Evolutionary conservation across 2,888 invertebrate species (phyloP).

Genomic region (Tanytarsus gracilentus): DNA sequence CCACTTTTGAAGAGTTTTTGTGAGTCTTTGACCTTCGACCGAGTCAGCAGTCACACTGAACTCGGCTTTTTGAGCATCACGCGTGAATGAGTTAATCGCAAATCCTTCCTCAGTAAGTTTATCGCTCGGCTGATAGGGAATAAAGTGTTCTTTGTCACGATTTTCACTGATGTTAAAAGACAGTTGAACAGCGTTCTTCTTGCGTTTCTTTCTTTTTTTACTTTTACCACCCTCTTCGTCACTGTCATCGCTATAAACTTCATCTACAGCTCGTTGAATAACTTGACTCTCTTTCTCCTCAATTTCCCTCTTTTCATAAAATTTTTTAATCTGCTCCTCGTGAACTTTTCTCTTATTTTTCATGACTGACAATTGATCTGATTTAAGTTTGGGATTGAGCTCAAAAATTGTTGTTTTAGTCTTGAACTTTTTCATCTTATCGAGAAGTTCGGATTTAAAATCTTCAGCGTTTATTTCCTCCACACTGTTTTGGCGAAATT

Average conservation of each 20-base stretch:
- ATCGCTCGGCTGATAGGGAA: conserved; percentile 77
- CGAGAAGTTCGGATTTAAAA: conserved; percentile 39
- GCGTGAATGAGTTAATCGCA: conserved; percentile 69
- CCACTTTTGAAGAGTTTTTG: conserved; percentile 67
- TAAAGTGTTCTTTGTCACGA: conserved; percentile 69
- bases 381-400: conserved; percentile 70
- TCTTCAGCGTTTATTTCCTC: conserved; percentile 32
- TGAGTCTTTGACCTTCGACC: conserved; percentile 52
- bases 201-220: conserved; percentile 39
- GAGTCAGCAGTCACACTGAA: conserved; percentile 81
- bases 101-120: conserved; percentile 65
- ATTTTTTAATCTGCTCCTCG: conserved; percentile 47
- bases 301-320: conserved; percentile 38
- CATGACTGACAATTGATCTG: conserved; percentile 74
- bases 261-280: conserved; percentile 12
- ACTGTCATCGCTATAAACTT: conserved; percentile 1
- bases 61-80: conserved; percentile 66
- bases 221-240: conserved; percentile 10
- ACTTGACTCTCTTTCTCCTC: conserved; percentile 35
- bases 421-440: conserved; percentile 38
- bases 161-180: conserved; percentile 35
- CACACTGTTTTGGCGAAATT: conserved; percentile 34
- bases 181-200: conserved; percentile 39
- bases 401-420: conserved; percentile 54
- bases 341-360: conserved; percentile 73